A percentile compares a stretch with the other conserved stretches of the same genome.
phyloP scores from a whole-genome alignment of 2,888 invertebrate species.

The Drosophila meridionalis region DNA sequence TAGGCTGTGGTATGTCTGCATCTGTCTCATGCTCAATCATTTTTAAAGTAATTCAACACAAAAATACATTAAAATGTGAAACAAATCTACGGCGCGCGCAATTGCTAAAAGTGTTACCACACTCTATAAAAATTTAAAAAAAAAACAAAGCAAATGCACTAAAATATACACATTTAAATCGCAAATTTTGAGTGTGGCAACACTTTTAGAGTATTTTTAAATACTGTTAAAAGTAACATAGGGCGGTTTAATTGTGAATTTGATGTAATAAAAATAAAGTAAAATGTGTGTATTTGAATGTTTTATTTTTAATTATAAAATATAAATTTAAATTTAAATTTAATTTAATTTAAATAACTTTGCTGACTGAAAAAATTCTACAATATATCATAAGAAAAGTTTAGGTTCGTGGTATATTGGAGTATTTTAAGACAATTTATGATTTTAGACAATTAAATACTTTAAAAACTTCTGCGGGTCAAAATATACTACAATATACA shows the following conservation, averaged over 20 bases:
- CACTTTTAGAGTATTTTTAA: not conserved
- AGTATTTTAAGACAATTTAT: too few species aligned
- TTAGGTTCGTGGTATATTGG: too few species aligned
- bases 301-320: not conserved
- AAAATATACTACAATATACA: too few species aligned
- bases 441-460: too few species aligned
- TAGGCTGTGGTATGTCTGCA: conserved; percentile 62
- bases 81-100: not conserved
- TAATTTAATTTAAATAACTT: too few species aligned
- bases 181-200: not conserved
- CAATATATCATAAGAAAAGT: too few species aligned
- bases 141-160: not conserved
- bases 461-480: too few species aligned
- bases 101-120: not conserved
- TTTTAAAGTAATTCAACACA: not conserved
- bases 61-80: not conserved
- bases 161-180: not conserved
- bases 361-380: too few species aligned
- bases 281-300: too few species aligned
- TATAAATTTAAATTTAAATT: not conserved
- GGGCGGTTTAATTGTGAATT: not conserved
- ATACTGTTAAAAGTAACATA: not conserved
- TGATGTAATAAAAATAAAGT: not conserved
- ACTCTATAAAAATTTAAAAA: not conserved
- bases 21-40: conserved; percentile 47